Evolutionary conservation across 2,113 vertebrate genomes (phyloP).

Genomic region (Eulacestoma nigropectus): DNA sequence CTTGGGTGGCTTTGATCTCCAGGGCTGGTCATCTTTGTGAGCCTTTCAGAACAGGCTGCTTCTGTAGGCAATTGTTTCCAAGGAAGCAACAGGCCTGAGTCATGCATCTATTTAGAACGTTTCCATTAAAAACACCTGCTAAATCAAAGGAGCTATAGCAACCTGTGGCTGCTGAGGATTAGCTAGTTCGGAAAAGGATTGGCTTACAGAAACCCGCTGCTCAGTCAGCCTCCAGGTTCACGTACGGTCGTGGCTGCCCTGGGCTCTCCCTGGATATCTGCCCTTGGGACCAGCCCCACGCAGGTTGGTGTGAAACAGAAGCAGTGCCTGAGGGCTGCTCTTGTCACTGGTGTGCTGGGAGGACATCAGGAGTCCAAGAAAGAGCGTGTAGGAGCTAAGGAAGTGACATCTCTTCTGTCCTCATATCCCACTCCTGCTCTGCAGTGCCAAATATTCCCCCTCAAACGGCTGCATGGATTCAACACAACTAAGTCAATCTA

Average conservation of each 20-base stretch:
- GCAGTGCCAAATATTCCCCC: not conserved
- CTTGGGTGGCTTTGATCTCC: not conserved
- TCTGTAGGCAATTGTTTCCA: conserved; percentile 58
- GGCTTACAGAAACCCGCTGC: not conserved
- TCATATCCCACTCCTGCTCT: not conserved
- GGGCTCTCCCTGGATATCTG: not conserved
- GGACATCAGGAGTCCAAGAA: not conserved
- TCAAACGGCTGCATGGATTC: not conserved
- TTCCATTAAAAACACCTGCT: conserved; percentile 62
- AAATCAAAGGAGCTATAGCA: conserved; percentile 62
- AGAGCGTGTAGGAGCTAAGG: not conserved
- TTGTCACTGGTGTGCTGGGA: not conserved
- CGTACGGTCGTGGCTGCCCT: not conserved
- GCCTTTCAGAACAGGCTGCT: not conserved
- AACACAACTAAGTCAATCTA: not conserved
- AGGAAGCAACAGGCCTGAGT: conserved; percentile 57
- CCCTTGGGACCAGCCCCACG: not conserved
- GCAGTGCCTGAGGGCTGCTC: not conserved
- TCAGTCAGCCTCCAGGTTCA: not conserved
- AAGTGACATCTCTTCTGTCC: not conserved
- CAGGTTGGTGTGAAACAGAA: not conserved
- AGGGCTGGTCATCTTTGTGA: conserved; percentile 11
- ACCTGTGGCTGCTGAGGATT: conserved; percentile 53
- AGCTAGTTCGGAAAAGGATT: conserved; percentile 25
- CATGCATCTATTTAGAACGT: conserved; percentile 58